Evolutionary conservation across 2,888 invertebrate species (phyloP).

Genomic region (Palloptera scutellata): DNA sequence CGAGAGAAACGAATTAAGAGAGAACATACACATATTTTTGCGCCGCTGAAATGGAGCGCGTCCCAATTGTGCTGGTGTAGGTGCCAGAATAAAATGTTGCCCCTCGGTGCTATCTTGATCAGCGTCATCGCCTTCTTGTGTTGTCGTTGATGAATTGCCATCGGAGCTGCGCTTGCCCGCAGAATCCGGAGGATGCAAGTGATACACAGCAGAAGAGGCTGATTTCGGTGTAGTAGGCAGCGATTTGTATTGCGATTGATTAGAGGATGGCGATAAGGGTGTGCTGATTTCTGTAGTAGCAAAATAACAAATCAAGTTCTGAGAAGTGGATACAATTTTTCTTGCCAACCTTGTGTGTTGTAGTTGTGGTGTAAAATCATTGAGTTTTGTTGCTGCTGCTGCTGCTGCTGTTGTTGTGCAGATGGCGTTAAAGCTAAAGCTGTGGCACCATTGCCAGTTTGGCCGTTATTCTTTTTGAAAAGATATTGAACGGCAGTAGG

Average conservation of each 20-base stretch:
- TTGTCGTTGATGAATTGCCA: constrained; percentile 31
- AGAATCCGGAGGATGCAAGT: constrained; percentile 48
- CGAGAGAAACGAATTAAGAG: neutral
- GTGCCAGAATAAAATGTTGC: constrained; percentile 80
- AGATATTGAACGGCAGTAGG: constrained; percentile 54
- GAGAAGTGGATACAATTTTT: neutral
- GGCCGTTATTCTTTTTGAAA: constrained; percentile 57
- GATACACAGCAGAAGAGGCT: constrained; percentile 41
- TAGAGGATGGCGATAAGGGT: constrained; percentile 55
- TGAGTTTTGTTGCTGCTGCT: constrained; percentile 38
- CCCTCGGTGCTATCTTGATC: constrained; percentile 50
- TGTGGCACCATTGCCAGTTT: constrained; percentile 30
- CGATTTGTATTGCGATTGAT: constrained; percentile 47
- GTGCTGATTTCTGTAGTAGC: constrained; percentile 41
- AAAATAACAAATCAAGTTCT: neutral
- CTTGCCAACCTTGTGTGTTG: constrained; percentile 39
- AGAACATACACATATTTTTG: constrained; percentile 77
- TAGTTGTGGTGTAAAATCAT: constrained; percentile 51
- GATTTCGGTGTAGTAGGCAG: constrained; percentile 64
- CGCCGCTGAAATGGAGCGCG: constrained; percentile 87
- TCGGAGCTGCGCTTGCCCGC: constrained; percentile 42
- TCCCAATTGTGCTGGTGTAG: constrained; percentile 93
- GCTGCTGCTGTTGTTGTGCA: constrained; percentile 20
- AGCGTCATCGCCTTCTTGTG: constrained; percentile 47
- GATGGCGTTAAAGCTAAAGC: constrained; percentile 26